Conservation (phyloP, 1,140 invertebrate genomes). For the Drosophila funebris region DNA sequence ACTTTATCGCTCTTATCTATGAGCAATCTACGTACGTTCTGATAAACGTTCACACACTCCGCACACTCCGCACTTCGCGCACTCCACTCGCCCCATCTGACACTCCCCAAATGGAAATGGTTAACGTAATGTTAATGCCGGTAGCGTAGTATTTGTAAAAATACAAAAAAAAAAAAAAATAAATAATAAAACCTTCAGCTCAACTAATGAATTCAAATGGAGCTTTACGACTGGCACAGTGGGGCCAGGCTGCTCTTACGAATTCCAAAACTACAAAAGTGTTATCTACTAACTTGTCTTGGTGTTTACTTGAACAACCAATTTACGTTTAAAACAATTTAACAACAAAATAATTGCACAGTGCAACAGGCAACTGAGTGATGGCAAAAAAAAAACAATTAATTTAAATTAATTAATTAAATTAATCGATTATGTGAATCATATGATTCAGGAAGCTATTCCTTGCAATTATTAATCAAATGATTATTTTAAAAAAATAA, state of each 20-base stretch:
- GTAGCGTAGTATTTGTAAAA: neutral
- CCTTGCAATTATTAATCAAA: too few relatives aligned
- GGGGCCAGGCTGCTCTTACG: neutral
- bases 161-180: neutral
- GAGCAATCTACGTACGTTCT: conserved; percentile 40
- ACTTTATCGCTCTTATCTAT: conserved; percentile 63
- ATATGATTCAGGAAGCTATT: too few relatives aligned
- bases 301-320: too few relatives aligned
- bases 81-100: neutral
- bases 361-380: too few relatives aligned
- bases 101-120: neutral
- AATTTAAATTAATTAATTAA: too few relatives aligned
- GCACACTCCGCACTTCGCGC: neutral
- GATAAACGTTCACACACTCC: conserved; percentile 46
- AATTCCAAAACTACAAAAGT: neutral
- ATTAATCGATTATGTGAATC: too few relatives aligned
- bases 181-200: neutral
- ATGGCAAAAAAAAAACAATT: too few relatives aligned
- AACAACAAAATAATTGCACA: too few relatives aligned
- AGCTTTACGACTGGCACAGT: neutral
- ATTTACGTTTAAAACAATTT: too few relatives aligned
- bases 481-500: too few relatives aligned
- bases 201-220: neutral
- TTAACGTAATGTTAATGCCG: conserved; percentile 6
- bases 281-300: neutral